phyloP scores from a whole-genome alignment of 2,113 vertebrate genomes.

The Notothenia coriiceps region DNA sequence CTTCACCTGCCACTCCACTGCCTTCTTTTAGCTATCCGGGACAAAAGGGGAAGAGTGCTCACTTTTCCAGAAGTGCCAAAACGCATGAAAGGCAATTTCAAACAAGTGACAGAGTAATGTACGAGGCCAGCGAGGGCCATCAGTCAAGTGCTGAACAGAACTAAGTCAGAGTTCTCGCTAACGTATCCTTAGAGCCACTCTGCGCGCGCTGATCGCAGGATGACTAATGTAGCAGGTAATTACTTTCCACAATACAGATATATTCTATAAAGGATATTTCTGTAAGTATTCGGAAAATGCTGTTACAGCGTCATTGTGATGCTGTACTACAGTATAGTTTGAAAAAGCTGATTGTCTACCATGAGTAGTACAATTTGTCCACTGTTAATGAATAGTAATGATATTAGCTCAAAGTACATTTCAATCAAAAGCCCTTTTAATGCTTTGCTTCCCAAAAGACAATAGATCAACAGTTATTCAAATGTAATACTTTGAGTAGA shows the following conservation, averaged over 20 bases:
- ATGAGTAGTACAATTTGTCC: no score
- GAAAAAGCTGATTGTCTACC: neutral
- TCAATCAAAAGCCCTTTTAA: slow-evolving; percentile 5
- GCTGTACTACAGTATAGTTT: neutral
- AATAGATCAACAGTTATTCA: neutral
- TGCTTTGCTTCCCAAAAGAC: neutral
- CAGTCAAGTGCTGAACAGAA: slow-evolving; percentile 69
- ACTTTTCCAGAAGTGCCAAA: slow-evolving; percentile 69
- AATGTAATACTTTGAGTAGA: neutral
- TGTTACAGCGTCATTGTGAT: neutral
- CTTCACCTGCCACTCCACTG: slow-evolving; percentile 49
- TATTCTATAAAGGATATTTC: slow-evolving; percentile 23
- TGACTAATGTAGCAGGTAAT: slow-evolving; percentile 40
- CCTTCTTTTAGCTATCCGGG: slow-evolving; percentile 35
- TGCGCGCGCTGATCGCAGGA: slow-evolving; percentile 47
- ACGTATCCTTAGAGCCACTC: slow-evolving; percentile 70
- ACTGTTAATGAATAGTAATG: neutral
- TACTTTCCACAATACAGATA: slow-evolving; percentile 38
- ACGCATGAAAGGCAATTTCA: slow-evolving; percentile 79
- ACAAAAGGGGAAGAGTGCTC: slow-evolving; percentile 49
- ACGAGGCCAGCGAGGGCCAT: slow-evolving; percentile 73
- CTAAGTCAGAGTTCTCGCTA: slow-evolving; percentile 72
- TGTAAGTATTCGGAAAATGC: slow-evolving; percentile 20
- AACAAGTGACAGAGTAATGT: slow-evolving; percentile 77
- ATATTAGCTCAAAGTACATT: neutral